A percentile compares a stretch with the other conserved stretches of the same genome.
Evolutionary conservation across 2,888 invertebrate species (phyloP).

Genomic region (Bellardia pandia): DNA sequence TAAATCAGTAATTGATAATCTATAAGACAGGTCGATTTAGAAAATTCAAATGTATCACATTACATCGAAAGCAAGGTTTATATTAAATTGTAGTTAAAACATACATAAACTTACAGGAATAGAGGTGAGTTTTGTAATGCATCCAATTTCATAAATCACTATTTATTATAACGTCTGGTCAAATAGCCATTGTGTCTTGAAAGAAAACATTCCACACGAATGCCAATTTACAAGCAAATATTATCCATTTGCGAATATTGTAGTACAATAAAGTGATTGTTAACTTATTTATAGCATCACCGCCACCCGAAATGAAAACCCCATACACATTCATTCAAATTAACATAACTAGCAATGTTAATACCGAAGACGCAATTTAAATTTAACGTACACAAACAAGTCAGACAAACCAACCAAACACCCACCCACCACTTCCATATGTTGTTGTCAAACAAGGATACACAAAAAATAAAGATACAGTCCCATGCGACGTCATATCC

Average conservation of each 20-base stretch:
- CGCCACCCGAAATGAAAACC: conserved; percentile 30
- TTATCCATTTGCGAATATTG: conserved; percentile 67
- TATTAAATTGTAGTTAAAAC: conserved; percentile 36
- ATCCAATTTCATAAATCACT: conserved; percentile 59
- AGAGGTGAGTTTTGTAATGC: conserved; percentile 20
- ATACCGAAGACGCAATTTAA: conserved; percentile 76
- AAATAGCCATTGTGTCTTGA: conserved; percentile 39
- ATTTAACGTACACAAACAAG: conserved; percentile 59
- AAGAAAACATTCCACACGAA: conserved; percentile 44
- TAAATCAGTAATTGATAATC: conserved; percentile 40
- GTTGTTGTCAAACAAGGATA: conserved; percentile 65
- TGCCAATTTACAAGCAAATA: conserved; percentile 64
- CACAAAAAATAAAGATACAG: conserved; percentile 64
- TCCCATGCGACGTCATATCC: conserved; percentile 60
- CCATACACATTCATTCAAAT: conserved; percentile 29
- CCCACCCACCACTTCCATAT: conserved; percentile 63
- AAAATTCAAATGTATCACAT: conserved; percentile 45
- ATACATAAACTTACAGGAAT: neutral
- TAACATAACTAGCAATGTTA: conserved; percentile 51
- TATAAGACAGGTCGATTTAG: conserved; percentile 28
- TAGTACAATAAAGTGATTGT: conserved; percentile 56
- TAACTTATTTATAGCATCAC: conserved; percentile 55
- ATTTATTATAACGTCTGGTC: conserved; percentile 65
- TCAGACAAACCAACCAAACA: conserved; percentile 31
- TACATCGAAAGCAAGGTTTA: conserved; percentile 17